Evolutionary conservation across 2,888 invertebrate species (phyloP).

Genomic region (Melieria crassipennis): DNA sequence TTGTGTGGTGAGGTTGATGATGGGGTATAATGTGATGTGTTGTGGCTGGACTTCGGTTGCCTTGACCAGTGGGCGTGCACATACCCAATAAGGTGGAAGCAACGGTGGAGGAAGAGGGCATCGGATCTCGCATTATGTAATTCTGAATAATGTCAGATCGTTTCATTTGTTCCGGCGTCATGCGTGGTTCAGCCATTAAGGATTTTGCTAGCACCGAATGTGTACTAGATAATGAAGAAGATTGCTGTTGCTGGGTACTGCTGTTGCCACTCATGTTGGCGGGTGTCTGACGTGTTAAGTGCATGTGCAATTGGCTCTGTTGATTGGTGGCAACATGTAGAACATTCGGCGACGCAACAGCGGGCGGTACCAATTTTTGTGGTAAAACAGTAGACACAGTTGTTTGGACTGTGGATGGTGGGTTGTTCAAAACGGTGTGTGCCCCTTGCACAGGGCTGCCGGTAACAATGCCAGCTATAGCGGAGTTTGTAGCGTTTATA

Average conservation of each 20-base stretch:
- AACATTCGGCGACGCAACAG: slow-evolving; percentile 41
- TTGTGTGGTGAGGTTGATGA: slow-evolving; percentile 31
- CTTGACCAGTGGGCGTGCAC: slow-evolving; percentile 47
- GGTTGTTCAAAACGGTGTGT: slow-evolving; percentile 37
- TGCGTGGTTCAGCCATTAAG: slow-evolving; percentile 91
- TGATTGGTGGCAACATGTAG: slow-evolving; percentile 49
- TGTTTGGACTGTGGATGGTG: slow-evolving; percentile 44
- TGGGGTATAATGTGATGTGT: slow-evolving; percentile 33
- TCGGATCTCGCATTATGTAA: slow-evolving; percentile 82
- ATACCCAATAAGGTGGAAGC: slow-evolving; percentile 39
- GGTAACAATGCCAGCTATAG: slow-evolving; percentile 44
- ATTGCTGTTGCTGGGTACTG: slow-evolving; percentile 48
- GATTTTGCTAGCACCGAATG: slow-evolving; percentile 91
- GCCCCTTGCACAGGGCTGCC: slow-evolving; percentile 46
- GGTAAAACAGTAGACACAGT: slow-evolving; percentile 43
- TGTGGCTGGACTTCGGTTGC: slow-evolving; percentile 44
- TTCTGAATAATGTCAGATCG: slow-evolving; percentile 92
- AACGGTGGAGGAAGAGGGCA: slow-evolving; percentile 43
- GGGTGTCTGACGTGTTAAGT: slow-evolving; percentile 68
- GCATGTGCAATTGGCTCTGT: slow-evolving; percentile 67
- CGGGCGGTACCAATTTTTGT: slow-evolving; percentile 46
- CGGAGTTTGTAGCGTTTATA: slow-evolving; percentile 38
- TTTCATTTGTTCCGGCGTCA: slow-evolving; percentile 92
- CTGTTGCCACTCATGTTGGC: slow-evolving; percentile 57
- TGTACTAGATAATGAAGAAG: slow-evolving; percentile 75